Evolutionary conservation across 2,113 vertebrate genomes (phyloP).

Genomic region (Cettia cetti): DNA sequence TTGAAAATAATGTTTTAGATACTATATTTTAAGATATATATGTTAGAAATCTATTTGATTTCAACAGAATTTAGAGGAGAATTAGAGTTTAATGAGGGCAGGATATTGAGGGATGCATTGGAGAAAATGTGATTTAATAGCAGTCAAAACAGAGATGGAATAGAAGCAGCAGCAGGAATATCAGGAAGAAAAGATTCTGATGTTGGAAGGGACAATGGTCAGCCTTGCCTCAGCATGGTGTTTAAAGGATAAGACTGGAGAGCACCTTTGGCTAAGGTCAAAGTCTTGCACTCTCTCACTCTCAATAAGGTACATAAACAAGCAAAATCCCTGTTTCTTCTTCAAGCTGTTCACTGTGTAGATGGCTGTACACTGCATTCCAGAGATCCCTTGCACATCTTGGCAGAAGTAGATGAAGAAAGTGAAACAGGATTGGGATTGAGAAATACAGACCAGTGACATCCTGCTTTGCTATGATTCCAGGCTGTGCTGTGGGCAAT

Average conservation of each 20-base stretch:
- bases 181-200: background rate
- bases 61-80: background rate
- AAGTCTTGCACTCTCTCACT: background rate
- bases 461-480: rapidly evolving
- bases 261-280: background rate
- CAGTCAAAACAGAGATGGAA: background rate
- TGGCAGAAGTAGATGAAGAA: background rate
- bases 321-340: background rate
- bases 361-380: background rate
- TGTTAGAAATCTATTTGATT: background rate
- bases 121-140: background rate
- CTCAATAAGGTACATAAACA: background rate
- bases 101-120: background rate
- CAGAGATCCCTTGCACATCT: background rate
- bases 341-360: background rate
- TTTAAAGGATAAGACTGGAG: background rate
- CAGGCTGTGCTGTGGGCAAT: background rate
- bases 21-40: background rate
- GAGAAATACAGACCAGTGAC: background rate
- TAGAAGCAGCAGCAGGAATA: background rate
- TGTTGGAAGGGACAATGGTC: background rate
- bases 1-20: background rate
- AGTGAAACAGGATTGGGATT: background rate
- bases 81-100: background rate
- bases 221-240: background rate